Conservation (phyloP, 1,140 invertebrate genomes). For the Tetranychus urticae region DNA sequence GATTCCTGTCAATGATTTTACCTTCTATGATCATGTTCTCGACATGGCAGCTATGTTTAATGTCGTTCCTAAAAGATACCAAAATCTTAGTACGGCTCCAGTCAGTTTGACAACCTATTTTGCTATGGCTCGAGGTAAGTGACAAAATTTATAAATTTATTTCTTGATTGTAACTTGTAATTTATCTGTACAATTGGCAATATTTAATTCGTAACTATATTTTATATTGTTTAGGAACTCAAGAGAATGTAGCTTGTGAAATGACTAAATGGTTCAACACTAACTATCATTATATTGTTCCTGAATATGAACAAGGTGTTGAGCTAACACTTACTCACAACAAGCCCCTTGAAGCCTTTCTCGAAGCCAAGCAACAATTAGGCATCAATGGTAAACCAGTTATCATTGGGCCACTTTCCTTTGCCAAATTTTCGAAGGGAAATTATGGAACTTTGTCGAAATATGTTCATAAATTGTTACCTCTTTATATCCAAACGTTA, state of each 20-base stretch:
- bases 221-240: background rate
- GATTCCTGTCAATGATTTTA: background rate
- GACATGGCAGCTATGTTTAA: background rate
- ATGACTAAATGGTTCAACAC: constrained; percentile 1
- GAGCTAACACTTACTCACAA: background rate
- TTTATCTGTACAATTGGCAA: no score
- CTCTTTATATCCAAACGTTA: background rate
- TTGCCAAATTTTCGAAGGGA: background rate
- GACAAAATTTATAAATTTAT: background rate
- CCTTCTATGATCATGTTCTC: background rate
- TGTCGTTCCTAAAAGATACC: background rate
- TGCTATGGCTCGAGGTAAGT: background rate
- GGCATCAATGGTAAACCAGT: background rate
- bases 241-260: background rate
- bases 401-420: background rate
- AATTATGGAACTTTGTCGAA: background rate
- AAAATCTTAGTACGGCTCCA: background rate
- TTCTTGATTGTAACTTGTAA: no score
- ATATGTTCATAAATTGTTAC: background rate
- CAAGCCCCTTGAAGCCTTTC: background rate
- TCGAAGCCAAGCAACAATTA: background rate
- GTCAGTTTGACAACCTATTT: background rate
- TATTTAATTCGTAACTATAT: background rate
- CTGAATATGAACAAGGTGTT: background rate
- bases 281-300: background rate